Percentiles rank a stretch among this genome's conserved stretches.
Evolutionary conservation across 2,888 invertebrate genomes (phyloP).

Genomic region (Eulithis testata): DNA sequence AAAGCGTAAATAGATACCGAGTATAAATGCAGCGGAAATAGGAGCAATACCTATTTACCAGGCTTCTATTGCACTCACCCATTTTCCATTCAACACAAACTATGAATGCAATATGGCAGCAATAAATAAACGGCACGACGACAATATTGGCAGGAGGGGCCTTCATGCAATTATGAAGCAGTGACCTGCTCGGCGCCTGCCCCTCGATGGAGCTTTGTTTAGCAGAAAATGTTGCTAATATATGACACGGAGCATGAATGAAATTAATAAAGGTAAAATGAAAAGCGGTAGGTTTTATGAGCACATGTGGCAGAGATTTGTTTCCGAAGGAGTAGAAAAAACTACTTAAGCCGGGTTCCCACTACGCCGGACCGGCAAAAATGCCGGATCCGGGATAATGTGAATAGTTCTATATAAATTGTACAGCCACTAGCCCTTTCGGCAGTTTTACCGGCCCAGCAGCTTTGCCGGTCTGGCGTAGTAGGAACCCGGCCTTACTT

Average conservation of each 20-base stretch:
- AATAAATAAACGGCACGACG: slow-evolving; percentile 52
- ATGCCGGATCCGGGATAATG: no score
- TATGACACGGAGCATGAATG: not conserved
- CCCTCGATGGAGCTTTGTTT: slow-evolving; percentile 22
- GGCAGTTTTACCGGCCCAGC: no score
- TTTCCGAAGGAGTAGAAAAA: no score
- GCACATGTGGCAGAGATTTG: no score
- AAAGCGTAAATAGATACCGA: no score
- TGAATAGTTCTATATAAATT: no score
- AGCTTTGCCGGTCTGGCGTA: no score
- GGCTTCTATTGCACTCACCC: not conserved
- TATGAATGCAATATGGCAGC: slow-evolving; percentile 23
- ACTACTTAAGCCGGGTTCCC: no score
- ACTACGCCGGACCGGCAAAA: no score
- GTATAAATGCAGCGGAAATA: slow-evolving; percentile 3
- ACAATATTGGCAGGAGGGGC: slow-evolving; percentile 67
- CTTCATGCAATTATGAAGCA: slow-evolving; percentile 76
- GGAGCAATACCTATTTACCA: not conserved
- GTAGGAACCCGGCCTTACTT: no score
- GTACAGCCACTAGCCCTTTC: no score
- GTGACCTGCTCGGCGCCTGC: slow-evolving; percentile 50
- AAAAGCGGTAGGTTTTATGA: no score
- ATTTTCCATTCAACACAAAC: slow-evolving; percentile 7
- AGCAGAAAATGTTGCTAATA: slow-evolving; percentile 18
- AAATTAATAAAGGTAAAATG: not conserved